Evolutionary conservation across 2,113 vertebrate genomes (phyloP), one percentile per base, ranked within the genome.

Genomic region (Heterocephalus glaber): DNA sequence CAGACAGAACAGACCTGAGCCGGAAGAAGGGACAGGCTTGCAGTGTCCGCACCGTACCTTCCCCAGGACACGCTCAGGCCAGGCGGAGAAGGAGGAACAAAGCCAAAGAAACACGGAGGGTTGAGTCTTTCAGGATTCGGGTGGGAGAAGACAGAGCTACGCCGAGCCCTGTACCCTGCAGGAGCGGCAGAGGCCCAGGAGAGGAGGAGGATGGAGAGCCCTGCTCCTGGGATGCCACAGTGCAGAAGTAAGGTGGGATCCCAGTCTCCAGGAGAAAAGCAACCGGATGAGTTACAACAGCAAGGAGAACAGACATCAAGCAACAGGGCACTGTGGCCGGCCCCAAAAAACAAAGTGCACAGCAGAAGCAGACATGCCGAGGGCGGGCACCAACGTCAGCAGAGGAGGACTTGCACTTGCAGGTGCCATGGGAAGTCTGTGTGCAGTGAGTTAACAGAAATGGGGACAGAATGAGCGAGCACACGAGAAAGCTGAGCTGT

Each of bases 41-140:
- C 30, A 13, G 19, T 12, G 6, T 13, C 41, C 33, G 22, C 33
- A 14, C 0, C 1, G 14, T 9, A 6, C 58, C 68, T 61, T 33
- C 19, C 58, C 35, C 17, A 61, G 26, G 13, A 56, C 3, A 22
- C 77, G 3, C n/a, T 19, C 11, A 56, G 61, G 4, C 11, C 13
- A 17, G n/a, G 28, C 14, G 9, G 7, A 3, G 2, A 3, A 12
- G 5, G 3, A 19, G 1, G 1, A 4, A 8, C 5, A 38, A 41
- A 2, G 14, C 3, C 13, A 60, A 83, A 38, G 47, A 35, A 44
- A 38, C 49, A 4, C 38, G 54, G 28, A 63, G 13, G 3, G 5
- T 26, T 1, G 0, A 19, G 54, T 24, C 10, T 61, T 16, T 5
- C 10, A 7, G 58, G 8, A 26, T 2, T 68, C 12, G 56, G 17